Percentiles rank a stretch among this genome's conserved stretches.
Evolutionary conservation across 2,888 invertebrate species (phyloP).

Genomic region (Morinoia aosen): DNA sequence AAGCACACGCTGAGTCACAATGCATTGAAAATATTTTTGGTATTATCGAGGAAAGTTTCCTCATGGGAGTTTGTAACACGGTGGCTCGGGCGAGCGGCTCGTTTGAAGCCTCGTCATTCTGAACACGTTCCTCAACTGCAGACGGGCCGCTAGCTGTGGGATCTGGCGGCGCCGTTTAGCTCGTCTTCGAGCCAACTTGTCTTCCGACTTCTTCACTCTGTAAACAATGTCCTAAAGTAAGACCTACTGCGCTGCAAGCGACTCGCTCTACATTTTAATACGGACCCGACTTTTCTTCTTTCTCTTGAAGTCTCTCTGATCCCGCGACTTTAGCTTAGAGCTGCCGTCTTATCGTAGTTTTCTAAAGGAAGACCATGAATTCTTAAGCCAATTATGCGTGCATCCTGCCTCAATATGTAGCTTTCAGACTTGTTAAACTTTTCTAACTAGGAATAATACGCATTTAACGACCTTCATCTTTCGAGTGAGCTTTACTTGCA

Average conservation of each 20-base stretch:
- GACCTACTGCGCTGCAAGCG: not conserved
- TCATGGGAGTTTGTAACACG: not conserved
- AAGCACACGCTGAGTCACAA: not conserved
- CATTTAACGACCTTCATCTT: not conserved
- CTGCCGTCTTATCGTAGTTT: not conserved
- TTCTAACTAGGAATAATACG: not conserved
- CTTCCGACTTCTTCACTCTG: slow-evolving; percentile 33
- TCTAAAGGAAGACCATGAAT: not conserved
- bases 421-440: not conserved
- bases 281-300: not conserved
- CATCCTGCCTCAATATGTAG: not conserved
- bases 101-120: slow-evolving; percentile 7
- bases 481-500: not conserved
- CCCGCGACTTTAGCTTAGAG: not conserved
- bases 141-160: not conserved
- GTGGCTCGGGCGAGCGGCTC: not conserved
- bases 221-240: slow-evolving; percentile 29
- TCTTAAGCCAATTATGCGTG: not conserved
- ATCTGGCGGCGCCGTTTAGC: not conserved
- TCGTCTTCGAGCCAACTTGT: slow-evolving; percentile 1
- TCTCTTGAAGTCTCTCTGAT: not conserved
- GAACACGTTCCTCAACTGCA: not conserved
- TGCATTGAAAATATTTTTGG: not conserved
- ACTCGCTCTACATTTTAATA: not conserved
- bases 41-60: not conserved